A percentile compares a stretch with the other conserved stretches of the same genome.
Evolutionary conservation across 1,140 invertebrate species (phyloP).

Genomic region (Choristoneura fumiferana): DNA sequence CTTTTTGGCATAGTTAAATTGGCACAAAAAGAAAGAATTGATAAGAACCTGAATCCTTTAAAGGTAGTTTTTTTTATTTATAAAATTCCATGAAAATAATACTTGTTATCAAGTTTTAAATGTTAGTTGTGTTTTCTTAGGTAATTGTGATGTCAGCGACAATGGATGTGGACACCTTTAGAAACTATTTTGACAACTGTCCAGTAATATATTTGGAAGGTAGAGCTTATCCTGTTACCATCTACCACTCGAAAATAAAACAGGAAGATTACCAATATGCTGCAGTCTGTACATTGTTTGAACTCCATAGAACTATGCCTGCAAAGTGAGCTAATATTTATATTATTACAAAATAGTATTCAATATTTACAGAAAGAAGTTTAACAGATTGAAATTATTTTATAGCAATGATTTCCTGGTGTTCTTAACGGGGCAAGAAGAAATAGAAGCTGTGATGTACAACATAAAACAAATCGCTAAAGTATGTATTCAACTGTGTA

Average conservation of each 20-base stretch:
- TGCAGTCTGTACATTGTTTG: conserved; percentile 92
- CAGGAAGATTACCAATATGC: conserved; percentile 92
- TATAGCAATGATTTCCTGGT: conserved; percentile 93
- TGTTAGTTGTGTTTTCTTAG: conserved; percentile 54
- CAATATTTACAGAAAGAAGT: neutral
- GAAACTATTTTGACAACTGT: conserved; percentile 92
- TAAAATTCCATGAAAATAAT: neutral
- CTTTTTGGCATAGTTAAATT: conserved; percentile 93
- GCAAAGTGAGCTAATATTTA: conserved; percentile 82
- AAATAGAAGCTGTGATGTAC: conserved; percentile 93
- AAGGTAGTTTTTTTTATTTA: conserved; percentile 77
- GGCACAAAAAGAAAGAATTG: conserved; percentile 86
- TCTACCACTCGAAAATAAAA: conserved; percentile 86
- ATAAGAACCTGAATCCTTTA: conserved; percentile 80
- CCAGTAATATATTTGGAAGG: conserved; percentile 94
- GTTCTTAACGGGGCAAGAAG: conserved; percentile 99
- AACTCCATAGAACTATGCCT: conserved; percentile 92
- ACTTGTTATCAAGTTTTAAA: conserved; percentile 19
- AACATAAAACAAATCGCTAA: conserved; percentile 88
- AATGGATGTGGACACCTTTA: conserved; percentile 96
- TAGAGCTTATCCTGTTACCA: conserved; percentile 90
- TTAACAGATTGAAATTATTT: conserved; percentile 49
- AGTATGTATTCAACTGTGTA: conserved; percentile 51
- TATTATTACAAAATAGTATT: conserved; percentile 7
- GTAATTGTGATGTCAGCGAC: conserved; percentile 96